Percentiles rank a stretch among this genome's conserved stretches.
Evolutionary conservation across 2,113 vertebrate genomes (phyloP).

Genomic region (Passer domesticus): DNA sequence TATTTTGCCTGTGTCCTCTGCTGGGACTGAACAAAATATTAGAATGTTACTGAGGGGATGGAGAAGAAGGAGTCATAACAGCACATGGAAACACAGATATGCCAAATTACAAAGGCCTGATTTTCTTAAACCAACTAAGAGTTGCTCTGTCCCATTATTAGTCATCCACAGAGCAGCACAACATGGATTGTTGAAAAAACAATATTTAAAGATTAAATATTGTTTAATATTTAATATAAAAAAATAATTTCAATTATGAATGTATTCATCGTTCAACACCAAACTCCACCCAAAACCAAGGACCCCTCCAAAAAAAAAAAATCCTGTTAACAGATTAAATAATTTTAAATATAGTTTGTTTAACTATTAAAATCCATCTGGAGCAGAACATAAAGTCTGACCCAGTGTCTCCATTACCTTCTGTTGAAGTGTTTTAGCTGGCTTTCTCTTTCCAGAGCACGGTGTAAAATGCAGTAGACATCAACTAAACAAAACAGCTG

Average conservation of each 20-base stretch:
- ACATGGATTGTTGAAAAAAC: background rate
- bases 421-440: background rate
- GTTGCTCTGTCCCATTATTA: background rate
- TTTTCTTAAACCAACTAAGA: background rate
- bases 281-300: background rate
- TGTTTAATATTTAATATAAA: too few species aligned
- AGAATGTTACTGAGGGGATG: background rate
- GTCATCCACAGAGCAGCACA: background rate
- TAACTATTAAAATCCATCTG: background rate
- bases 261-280: background rate
- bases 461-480: accelerated
- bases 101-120: accelerated
- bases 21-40: background rate
- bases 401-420: background rate
- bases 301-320: background rate
- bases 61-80: background rate
- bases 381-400: background rate
- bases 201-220: background rate
- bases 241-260: background rate
- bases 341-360: background rate
- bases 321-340: background rate
- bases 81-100: background rate
- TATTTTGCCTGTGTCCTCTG: background rate
- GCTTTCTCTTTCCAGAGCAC: background rate
- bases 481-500: background rate